These are phyloP conservation scores for Elymnias hypermnestra DNA, from an alignment of 1,140 invertebrate genomes.

Conservation along the genomic window DNA sequence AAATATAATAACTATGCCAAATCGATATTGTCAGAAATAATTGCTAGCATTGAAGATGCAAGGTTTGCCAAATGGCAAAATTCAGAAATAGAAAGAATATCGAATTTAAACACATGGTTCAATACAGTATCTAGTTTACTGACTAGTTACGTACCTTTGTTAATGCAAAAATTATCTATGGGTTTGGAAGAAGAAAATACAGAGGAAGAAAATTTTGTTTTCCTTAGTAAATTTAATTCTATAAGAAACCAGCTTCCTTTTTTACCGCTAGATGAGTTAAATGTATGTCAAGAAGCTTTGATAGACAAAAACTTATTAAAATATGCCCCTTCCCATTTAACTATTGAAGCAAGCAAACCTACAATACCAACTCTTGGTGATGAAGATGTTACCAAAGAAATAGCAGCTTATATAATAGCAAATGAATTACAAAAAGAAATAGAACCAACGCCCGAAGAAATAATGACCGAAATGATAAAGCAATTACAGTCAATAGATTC, in stretches of 20 bases:
- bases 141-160: slow-evolving; percentile 33
- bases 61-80: slow-evolving; percentile 47
- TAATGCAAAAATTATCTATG: slow-evolving; percentile 24
- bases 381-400: slow-evolving; percentile 50
- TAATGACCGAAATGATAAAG: slow-evolving; percentile 54
- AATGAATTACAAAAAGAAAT: slow-evolving; percentile 60
- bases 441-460: slow-evolving; percentile 45
- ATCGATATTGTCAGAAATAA: slow-evolving; percentile 62
- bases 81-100: slow-evolving; percentile 37
- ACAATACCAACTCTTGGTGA: slow-evolving; percentile 46
- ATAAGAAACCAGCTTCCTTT: slow-evolving; percentile 30
- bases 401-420: slow-evolving; percentile 46
- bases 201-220: slow-evolving; percentile 1
- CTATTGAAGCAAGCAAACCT: slow-evolving; percentile 37
- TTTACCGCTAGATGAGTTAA: slow-evolving; percentile 45
- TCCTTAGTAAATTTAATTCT: slow-evolving; percentile 24
- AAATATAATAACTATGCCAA: slow-evolving; percentile 50
- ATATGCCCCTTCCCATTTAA: slow-evolving; percentile 44
- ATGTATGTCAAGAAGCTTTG: slow-evolving; percentile 33
- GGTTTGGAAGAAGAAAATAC: slow-evolving; percentile 11
- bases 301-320: slow-evolving; percentile 29
- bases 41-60: slow-evolving; percentile 51
- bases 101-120: slow-evolving; percentile 43
- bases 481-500: slow-evolving; percentile 56
- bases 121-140: slow-evolving; percentile 25